These are phyloP conservation scores for Lasioglossum malachurum DNA, from an alignment of 2,888 invertebrate species.

Conservation along the genomic window DNA sequence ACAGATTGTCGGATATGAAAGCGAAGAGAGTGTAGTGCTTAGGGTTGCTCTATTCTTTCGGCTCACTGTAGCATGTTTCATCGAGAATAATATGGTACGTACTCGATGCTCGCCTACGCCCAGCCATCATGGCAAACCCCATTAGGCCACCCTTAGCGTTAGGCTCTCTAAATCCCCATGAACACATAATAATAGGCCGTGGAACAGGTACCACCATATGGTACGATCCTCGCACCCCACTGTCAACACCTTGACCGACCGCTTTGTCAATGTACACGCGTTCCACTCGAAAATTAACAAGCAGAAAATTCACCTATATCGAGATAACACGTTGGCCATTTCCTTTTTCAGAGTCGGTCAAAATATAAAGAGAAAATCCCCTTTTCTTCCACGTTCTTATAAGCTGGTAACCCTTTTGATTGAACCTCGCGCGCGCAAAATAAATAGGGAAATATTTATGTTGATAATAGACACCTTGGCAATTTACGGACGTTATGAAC, in stretches of 20 bases:
- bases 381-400: background rate
- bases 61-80: constrained; percentile 34
- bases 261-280: constrained; percentile 64
- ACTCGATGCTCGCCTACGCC: constrained; percentile 62
- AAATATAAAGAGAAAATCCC: background rate
- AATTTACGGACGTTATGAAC: background rate
- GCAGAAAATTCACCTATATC: constrained; percentile 82
- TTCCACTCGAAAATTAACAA: constrained; percentile 79
- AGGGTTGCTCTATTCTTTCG: constrained; percentile 45
- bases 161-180: constrained; percentile 80
- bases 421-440: background rate
- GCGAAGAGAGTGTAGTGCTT: background rate
- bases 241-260: constrained; percentile 74
- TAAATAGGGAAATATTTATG: background rate
- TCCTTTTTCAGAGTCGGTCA: constrained; percentile 53
- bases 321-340: constrained; percentile 78
- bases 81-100: constrained; percentile 42
- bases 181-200: constrained; percentile 82
- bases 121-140: constrained; percentile 69
- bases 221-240: constrained; percentile 71
- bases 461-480: background rate
- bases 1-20: background rate
- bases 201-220: constrained; percentile 84
- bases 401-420: background rate
- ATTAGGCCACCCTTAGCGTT: constrained; percentile 76